A percentile compares a stretch with the other conserved stretches of the same genome.
Conservation (phyloP, 2,113 vertebrate species). For the Maccullochella peelii region DNA sequence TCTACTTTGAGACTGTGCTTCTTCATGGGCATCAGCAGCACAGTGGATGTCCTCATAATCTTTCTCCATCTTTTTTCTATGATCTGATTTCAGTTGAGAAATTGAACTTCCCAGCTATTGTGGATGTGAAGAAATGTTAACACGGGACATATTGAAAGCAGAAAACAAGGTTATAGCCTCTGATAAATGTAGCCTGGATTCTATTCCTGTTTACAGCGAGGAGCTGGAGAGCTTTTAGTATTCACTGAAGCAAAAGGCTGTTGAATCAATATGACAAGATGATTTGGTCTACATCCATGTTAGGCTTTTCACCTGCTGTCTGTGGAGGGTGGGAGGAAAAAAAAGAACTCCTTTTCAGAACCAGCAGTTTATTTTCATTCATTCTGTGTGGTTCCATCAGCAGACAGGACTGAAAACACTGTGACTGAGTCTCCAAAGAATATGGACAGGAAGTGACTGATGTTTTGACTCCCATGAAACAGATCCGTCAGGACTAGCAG, state of each 20-base stretch:
- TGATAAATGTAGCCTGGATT: not conserved
- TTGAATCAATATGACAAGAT: not conserved
- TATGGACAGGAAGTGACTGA: not conserved
- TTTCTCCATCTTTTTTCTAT: not conserved
- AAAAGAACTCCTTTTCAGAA: not conserved
- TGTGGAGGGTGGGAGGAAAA: not conserved
- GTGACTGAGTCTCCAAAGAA: not conserved
- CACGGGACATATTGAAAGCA: not conserved
- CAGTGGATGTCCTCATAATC: not conserved
- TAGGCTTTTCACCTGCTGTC: not conserved
- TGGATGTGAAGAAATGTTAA: not conserved
- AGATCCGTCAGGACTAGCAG: not conserved
- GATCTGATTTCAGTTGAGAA: not conserved
- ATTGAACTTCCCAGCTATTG: not conserved
- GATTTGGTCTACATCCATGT: not conserved
- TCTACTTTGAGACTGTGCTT: not conserved
- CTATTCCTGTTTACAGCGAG: not conserved
- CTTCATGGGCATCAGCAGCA: not conserved
- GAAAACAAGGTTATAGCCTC: not conserved
- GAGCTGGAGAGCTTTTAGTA: not conserved
- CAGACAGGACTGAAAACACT: not conserved
- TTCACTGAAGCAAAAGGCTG: constrained; percentile 2
- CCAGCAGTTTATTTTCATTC: not conserved
- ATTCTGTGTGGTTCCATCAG: not conserved
- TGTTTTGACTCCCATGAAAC: not conserved